phyloP scores from a whole-genome alignment of 2,797 vertebrate species.

The Epinephelus malabaricus region DNA sequence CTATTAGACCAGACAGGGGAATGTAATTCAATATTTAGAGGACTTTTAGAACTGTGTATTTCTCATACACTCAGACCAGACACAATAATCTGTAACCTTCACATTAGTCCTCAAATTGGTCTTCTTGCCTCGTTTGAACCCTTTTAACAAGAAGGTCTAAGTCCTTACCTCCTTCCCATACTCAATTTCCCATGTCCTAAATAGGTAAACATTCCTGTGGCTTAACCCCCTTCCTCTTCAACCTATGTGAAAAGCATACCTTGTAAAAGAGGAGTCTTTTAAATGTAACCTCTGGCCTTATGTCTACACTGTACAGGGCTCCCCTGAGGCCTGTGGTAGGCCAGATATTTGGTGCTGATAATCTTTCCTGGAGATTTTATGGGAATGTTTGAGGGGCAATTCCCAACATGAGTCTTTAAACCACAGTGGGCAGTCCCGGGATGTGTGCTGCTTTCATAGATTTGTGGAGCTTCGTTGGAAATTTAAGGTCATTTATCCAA shows the following conservation, averaged over 20 bases:
- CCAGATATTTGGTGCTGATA: constrained; percentile 64
- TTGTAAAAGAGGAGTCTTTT: constrained; percentile 64
- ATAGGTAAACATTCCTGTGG: constrained; percentile 80
- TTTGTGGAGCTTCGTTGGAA: constrained; percentile 5
- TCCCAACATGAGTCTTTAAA: constrained; percentile 26
- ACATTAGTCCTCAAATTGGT: neutral
- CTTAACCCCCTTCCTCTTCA: constrained; percentile 57
- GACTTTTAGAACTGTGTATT: neutral
- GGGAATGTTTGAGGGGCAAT: constrained; percentile 48
- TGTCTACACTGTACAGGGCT: constrained; percentile 54
- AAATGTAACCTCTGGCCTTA: constrained; percentile 50
- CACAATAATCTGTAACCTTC: constrained; percentile 1
- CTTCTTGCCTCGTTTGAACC: constrained; percentile 41
- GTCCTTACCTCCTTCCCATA: constrained; percentile 20
- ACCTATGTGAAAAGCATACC: constrained; percentile 59
- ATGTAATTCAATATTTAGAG: constrained; percentile 4
- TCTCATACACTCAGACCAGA: neutral
- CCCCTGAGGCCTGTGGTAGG: constrained; percentile 54
- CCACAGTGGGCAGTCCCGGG: constrained; percentile 13
- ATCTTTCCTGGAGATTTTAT: constrained; percentile 68
- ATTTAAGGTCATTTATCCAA: neutral
- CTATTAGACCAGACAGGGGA: constrained; percentile 42
- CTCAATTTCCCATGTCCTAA: constrained; percentile 57
- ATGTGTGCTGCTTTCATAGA: constrained; percentile 19
- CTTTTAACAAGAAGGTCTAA: constrained; percentile 7